phyloP scores from a whole-genome alignment of 2,113 vertebrate genomes.

The Dicerorhinus sumatrensis region DNA sequence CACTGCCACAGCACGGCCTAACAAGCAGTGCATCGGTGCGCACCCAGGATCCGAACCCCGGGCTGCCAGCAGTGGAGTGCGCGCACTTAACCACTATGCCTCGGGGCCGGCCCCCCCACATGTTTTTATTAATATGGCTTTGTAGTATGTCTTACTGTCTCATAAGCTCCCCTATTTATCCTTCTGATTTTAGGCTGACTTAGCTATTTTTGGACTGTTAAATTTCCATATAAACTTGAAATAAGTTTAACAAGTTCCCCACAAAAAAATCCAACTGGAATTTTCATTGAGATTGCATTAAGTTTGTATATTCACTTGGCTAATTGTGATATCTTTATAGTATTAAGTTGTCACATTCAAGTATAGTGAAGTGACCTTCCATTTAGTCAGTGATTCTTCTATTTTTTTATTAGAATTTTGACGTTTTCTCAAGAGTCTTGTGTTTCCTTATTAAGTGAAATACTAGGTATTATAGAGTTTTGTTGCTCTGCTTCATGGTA shows the following conservation, averaged over 20 bases:
- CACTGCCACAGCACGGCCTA: too few species aligned
- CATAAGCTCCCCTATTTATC: background rate
- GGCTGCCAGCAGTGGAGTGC: too few species aligned
- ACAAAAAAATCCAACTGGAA: background rate
- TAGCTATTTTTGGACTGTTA: conserved; percentile 4
- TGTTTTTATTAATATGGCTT: background rate
- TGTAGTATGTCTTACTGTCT: background rate
- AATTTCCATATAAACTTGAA: background rate
- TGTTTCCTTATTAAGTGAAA: conserved; percentile 22
- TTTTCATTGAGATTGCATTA: background rate
- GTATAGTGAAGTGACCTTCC: background rate
- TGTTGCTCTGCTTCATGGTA: background rate
- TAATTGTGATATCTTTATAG: background rate
- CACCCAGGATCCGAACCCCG: too few species aligned
- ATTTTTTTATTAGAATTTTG: background rate
- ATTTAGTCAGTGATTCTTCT: background rate
- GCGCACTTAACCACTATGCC: too few species aligned
- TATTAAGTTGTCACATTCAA: background rate
- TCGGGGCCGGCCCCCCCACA: background rate
- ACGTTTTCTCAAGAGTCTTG: background rate
- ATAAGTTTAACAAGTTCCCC: background rate
- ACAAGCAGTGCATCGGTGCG: too few species aligned
- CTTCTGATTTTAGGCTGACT: background rate
- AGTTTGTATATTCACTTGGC: background rate
- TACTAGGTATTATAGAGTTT: background rate